Conservation (phyloP, 2,797 vertebrate genomes). For the Pseudomugil gertrudae region DNA sequence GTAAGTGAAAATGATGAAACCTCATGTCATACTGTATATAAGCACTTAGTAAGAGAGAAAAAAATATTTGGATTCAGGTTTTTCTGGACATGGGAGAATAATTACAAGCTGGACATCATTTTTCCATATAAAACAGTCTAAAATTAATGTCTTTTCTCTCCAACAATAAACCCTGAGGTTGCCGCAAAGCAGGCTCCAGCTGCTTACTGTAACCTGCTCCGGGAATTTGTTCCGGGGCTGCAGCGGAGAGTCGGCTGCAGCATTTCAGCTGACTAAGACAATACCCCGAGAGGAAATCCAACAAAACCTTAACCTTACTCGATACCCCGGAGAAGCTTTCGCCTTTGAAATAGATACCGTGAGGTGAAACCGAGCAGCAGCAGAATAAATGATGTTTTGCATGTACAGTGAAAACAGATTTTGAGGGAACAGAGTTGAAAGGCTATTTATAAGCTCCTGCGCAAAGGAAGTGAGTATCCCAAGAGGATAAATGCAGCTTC, state of each 20-base stretch:
- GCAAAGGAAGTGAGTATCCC: constrained; percentile 83
- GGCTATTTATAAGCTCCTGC: constrained; percentile 83
- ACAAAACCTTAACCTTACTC: constrained; percentile 48
- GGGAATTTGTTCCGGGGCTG: constrained; percentile 52
- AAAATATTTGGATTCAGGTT: constrained; percentile 28
- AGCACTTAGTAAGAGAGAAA: constrained; percentile 6
- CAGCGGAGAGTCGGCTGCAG: constrained; percentile 36
- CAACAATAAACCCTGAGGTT: constrained; percentile 53
- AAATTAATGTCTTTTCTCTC: constrained; percentile 40
- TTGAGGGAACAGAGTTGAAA: constrained; percentile 71
- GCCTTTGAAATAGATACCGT: constrained; percentile 73
- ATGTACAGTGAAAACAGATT: constrained; percentile 82
- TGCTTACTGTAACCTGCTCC: constrained; percentile 55
- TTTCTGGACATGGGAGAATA: constrained; percentile 36
- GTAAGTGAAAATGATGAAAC: constrained; percentile 55
- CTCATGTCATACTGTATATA: constrained; percentile 18
- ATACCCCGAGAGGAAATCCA: constrained; percentile 63
- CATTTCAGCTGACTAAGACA: constrained; percentile 65
- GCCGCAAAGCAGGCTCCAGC: constrained; percentile 11
- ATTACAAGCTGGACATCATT: constrained; percentile 53
- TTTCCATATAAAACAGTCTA: constrained; percentile 58
- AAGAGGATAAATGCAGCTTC: constrained; percentile 81
- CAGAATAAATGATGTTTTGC: constrained; percentile 72
- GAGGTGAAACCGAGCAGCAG: constrained; percentile 67
- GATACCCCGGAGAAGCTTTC: constrained; percentile 44